A percentile compares a stretch with the other conserved stretches of the same genome.
These are phyloP conservation scores for Oncorhynchus tshawytscha DNA, from an alignment of 2,113 vertebrate genomes.

Conservation along the genomic window DNA sequence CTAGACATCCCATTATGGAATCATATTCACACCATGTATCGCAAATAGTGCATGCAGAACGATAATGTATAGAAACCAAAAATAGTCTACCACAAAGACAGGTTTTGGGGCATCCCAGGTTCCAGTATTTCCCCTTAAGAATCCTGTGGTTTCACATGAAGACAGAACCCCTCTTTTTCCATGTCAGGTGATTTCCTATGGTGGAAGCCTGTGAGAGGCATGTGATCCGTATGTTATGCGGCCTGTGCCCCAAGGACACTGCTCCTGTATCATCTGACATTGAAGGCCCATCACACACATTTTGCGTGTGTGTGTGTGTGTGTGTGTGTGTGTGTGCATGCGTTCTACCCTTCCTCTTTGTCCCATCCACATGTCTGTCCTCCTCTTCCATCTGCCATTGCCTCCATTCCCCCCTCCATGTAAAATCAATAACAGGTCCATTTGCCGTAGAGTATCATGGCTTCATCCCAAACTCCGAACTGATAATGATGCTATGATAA, in stretches of 20 bases:
- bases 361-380: conserved; percentile 62
- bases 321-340: not conserved
- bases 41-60: too few relatives aligned
- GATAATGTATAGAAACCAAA: not conserved
- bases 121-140: not conserved
- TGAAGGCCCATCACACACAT: conserved; percentile 36
- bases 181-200: conserved; percentile 23
- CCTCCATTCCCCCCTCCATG: conserved; percentile 50
- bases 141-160: not conserved
- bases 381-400: conserved; percentile 65
- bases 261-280: conserved; percentile 56
- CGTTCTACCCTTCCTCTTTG: conserved; percentile 34
- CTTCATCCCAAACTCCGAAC: conserved; percentile 68
- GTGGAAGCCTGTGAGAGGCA: conserved; percentile 25
- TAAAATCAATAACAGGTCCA: conserved; percentile 77
- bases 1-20: not conserved
- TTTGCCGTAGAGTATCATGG: conserved; percentile 70
- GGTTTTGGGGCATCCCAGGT: not conserved
- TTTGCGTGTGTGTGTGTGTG: too few relatives aligned
- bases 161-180: not conserved
- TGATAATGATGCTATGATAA: conserved; percentile 78
- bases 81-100: not conserved
- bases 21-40: too few relatives aligned
- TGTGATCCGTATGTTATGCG: conserved; percentile 30
- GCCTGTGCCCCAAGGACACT: conserved; percentile 27